Evolutionary conservation across 1,140 invertebrate genomes (phyloP).

Genomic region (Cepaea nemoralis): DNA sequence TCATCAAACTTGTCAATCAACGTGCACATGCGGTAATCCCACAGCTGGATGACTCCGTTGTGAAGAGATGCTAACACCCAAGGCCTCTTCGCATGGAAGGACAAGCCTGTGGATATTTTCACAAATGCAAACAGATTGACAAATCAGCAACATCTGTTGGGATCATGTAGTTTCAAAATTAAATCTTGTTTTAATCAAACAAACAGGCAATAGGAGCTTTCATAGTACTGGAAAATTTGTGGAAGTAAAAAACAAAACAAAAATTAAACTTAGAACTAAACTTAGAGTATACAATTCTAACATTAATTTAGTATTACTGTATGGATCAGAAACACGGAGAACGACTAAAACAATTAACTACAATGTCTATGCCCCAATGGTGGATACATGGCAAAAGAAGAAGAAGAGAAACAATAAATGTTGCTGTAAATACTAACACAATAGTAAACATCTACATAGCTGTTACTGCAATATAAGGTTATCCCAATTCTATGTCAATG

Average conservation of each 20-base stretch:
- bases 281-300: too few species aligned
- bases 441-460: too few species aligned
- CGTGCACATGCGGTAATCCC: slow-evolving; percentile 99
- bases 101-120: slow-evolving; percentile 77
- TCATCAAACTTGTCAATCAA: slow-evolving; percentile 99
- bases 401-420: too few species aligned
- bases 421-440: too few species aligned
- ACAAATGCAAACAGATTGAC: too few species aligned
- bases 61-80: slow-evolving; percentile 98
- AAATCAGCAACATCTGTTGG: neutral
- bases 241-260: neutral
- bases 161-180: neutral
- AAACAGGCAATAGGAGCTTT: neutral
- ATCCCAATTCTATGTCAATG: too few species aligned
- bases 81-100: slow-evolving; percentile 97
- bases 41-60: slow-evolving; percentile 98
- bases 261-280: neutral
- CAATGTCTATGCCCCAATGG: too few species aligned
- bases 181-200: neutral
- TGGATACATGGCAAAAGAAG: too few species aligned
- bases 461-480: too few species aligned
- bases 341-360: too few species aligned
- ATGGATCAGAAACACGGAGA: too few species aligned
- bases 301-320: too few species aligned
- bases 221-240: neutral